Conservation (phyloP, 37 sponge, comb jelly and placozoan species). For the Oopsacas minuta region DNA sequence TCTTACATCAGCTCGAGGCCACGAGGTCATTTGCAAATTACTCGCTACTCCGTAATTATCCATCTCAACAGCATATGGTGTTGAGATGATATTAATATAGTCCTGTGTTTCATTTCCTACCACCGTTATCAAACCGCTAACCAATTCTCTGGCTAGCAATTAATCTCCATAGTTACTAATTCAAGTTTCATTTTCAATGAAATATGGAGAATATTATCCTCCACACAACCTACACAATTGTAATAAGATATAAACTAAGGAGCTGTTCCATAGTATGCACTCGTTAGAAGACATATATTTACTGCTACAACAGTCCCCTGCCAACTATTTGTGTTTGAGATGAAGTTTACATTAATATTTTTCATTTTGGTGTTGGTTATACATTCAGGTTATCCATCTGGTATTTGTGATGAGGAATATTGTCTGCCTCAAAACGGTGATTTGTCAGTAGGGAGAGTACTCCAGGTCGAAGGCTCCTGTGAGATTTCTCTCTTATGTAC, state of each 20-base stretch:
- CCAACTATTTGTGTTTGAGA: too few relatives aligned
- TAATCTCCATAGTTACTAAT: neutral
- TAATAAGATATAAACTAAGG: neutral
- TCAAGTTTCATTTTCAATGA: neutral
- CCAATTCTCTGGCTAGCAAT: too few relatives aligned
- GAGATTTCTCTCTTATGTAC: neutral
- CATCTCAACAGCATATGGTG: too few relatives aligned
- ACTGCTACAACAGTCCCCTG: neutral
- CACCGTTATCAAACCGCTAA: neutral
- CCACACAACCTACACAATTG: neutral
- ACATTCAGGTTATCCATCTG: too few relatives aligned
- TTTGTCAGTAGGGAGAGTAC: neutral
- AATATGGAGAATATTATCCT: neutral
- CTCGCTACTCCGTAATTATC: too few relatives aligned
- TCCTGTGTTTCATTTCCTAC: too few relatives aligned
- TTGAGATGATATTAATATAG: too few relatives aligned
- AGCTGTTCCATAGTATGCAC: neutral
- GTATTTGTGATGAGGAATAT: neutral
- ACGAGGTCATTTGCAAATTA: too few relatives aligned
- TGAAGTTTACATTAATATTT: too few relatives aligned
- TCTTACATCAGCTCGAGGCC: too few relatives aligned
- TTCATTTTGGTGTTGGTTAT: too few relatives aligned
- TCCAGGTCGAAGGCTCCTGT: neutral
- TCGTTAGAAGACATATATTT: neutral
- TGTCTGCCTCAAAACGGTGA: neutral